Evolutionary conservation across 2,113 vertebrate species (phyloP).

Genomic region (Pteruthius melanotis): DNA sequence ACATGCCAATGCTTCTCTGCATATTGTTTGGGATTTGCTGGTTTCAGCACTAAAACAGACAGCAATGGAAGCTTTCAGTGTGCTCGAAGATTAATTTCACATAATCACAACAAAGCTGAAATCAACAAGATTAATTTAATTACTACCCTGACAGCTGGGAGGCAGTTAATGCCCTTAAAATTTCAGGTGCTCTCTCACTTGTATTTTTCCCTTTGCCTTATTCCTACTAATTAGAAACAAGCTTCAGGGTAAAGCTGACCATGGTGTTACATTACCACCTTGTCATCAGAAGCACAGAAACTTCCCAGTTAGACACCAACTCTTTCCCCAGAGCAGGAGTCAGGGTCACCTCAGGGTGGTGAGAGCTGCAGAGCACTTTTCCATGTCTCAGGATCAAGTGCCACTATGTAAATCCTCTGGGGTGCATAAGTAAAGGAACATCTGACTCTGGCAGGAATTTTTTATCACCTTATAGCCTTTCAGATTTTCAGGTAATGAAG

Average conservation of each 20-base stretch:
- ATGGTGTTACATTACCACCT: neutral
- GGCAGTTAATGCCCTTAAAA: constrained; percentile 66
- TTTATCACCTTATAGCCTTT: neutral
- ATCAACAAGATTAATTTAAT: constrained; percentile 73
- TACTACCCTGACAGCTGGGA: constrained; percentile 63
- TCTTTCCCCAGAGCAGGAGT: neutral
- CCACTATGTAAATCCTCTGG: neutral
- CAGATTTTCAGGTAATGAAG: neutral
- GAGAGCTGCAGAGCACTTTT: neutral
- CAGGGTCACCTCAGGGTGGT: neutral
- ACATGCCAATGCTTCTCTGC: neutral
- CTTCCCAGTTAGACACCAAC: neutral
- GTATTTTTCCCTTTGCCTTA: constrained; percentile 10
- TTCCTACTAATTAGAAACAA: constrained; percentile 57
- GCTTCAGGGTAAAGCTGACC: constrained; percentile 37
- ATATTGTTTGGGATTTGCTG: constrained; percentile 5
- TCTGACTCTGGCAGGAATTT: neutral
- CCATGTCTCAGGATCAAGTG: neutral
- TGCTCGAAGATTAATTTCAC: constrained; percentile 65
- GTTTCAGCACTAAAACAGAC: constrained; percentile 33
- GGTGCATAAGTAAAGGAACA: neutral
- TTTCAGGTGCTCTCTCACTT: neutral
- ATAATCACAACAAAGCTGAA: constrained; percentile 60
- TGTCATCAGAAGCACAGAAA: neutral
- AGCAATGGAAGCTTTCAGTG: constrained; percentile 2